Percentiles rank a stretch among this genome's conserved stretches.
These are phyloP conservation scores for Andrena chrysosceles DNA, from an alignment of 2,888 invertebrate species.

Conservation along the genomic window DNA sequence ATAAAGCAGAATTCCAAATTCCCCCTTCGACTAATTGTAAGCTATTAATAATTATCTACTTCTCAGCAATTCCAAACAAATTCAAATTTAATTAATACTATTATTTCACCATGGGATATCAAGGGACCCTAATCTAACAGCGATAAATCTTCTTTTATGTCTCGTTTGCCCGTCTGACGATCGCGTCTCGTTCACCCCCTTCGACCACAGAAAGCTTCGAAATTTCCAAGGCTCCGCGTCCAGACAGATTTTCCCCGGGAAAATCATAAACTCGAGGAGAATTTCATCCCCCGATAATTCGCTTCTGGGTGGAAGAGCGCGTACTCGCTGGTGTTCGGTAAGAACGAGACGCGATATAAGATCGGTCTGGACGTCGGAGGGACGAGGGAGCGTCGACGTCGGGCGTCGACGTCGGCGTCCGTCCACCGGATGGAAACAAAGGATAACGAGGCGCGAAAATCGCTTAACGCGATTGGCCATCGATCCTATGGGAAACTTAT, in stretches of 20 bases:
- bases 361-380: conserved; percentile 50
- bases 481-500: conserved; percentile 78
- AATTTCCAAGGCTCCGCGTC: no score
- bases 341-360: conserved; percentile 40
- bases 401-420: conserved; percentile 42
- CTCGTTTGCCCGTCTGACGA: no score
- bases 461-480: conserved; percentile 82
- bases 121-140: no score
- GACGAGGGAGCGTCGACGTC: conserved; percentile 40
- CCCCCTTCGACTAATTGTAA: no score
- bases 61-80: no score
- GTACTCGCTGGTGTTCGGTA: background rate
- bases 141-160: no score
- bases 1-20: no score
- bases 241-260: background rate
- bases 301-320: background rate
- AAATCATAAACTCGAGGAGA: background rate
- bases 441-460: conserved; percentile 83
- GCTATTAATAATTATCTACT: no score
- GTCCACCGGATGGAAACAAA: conserved; percentile 71
- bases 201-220: no score
- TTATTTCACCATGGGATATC: no score
- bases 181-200: no score
- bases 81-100: no score
- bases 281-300: background rate